phyloP scores from a whole-genome alignment of 2,888 invertebrate species.

The Metallyticus violacea region DNA sequence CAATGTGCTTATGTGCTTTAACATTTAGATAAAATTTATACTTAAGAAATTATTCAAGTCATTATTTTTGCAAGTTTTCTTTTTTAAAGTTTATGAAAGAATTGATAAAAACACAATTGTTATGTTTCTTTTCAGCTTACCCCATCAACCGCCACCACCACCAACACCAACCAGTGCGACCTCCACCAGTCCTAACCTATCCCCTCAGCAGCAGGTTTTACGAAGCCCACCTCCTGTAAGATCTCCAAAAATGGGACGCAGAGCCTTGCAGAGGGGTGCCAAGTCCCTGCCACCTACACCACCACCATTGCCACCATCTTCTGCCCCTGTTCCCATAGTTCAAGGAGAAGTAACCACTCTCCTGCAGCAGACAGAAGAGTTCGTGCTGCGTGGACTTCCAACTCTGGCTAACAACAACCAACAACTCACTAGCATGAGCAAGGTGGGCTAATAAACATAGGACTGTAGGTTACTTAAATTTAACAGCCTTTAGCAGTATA shows the following conservation, averaged over 20 bases:
- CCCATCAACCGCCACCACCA: constrained; percentile 48
- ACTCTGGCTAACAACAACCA: constrained; percentile 11
- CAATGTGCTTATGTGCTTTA: too few relatives aligned
- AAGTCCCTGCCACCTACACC: constrained; percentile 42
- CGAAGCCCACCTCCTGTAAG: constrained; percentile 56
- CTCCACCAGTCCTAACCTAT: background rate
- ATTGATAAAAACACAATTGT: too few relatives aligned
- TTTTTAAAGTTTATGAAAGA: too few relatives aligned
- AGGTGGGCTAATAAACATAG: constrained; percentile 34
- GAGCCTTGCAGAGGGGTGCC: constrained; percentile 49
- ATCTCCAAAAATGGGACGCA: constrained; percentile 56
- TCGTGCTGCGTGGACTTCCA: constrained; percentile 32
- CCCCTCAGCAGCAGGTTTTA: constrained; percentile 41
- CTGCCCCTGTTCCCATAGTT: constrained; percentile 22
- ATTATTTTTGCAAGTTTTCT: too few relatives aligned
- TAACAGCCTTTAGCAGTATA: too few relatives aligned
- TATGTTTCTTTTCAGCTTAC: constrained; percentile 17
- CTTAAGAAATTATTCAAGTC: too few relatives aligned
- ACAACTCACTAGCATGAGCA: background rate
- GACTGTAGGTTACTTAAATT: too few relatives aligned
- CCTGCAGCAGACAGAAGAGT: constrained; percentile 20
- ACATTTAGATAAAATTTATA: too few relatives aligned
- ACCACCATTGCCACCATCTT: constrained; percentile 40
- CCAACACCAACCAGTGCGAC: constrained; percentile 43
- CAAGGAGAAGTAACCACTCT: constrained; percentile 17